Base-by-base conservation (phyloP, 2,888 invertebrate genomes). In the Chymomyza procnemis region DNA sequence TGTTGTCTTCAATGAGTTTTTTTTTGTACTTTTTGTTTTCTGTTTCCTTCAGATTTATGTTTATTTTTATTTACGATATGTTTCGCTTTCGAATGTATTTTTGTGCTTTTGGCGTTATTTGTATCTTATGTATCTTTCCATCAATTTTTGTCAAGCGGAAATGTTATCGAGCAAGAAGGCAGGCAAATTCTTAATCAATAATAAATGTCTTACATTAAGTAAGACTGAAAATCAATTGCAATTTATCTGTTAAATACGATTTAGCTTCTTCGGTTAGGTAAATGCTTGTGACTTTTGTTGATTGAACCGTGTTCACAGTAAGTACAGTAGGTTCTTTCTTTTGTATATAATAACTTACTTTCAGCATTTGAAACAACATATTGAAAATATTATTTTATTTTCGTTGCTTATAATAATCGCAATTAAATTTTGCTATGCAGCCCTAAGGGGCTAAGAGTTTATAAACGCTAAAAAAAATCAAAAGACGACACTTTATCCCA, bases 31-130 rank as follows among this genome's bases (percentile, higher is more conserved):
- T 55, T 12, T 60, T 55, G 57, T 58, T 57, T 26, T 12, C n/a
- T 18, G 34, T 26, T 19, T 55, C 46, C 46, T 64, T 66, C 85
- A 86, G 82, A 82, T 82, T 82, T 82, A 82, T 86, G 86, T 84
- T 84, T 82, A 71, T 86, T 86, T 86, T 81, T 82, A 76, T 87
- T 87, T 76, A 82, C 85, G 87, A 64, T 73, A 71, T 77, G 85
- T 72, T 75, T 74, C 83, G 70, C 18, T 64, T 70, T 65, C 69
- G 54, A 54, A 69, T 64, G 52, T 47, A 55, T 56, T 57, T 67
- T 57, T 67, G 1, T 26, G 26, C 26, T 26, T 26, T 26, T 26
- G 26, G 26, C 26, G 26, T 8, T 6, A 6, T 26, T 26, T 6
- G 26, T 69, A 76, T 65, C 71, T 63, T n/a, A n/a, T n/a, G 67